Conservation (phyloP, 2,888 invertebrate species). For the Gastracanthus pulcherrimus region DNA sequence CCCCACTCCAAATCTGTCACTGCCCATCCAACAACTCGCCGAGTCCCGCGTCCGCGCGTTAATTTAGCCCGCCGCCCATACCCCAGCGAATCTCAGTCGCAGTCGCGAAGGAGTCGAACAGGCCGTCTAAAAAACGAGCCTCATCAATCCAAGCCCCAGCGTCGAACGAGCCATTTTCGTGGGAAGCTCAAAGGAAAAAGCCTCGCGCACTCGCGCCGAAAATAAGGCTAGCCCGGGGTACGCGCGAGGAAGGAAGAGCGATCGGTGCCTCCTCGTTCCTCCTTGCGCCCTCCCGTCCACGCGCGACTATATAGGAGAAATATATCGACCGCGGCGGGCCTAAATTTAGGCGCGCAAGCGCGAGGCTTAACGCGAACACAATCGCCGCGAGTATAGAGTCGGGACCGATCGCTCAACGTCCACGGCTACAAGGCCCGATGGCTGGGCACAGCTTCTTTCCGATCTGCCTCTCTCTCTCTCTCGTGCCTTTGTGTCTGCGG, state of each 20-base stretch:
- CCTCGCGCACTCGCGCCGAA: neutral
- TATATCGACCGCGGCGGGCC: conserved; percentile 35
- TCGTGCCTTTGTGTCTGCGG: neutral
- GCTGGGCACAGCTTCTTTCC: conserved; percentile 16
- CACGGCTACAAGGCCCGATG: conserved; percentile 71
- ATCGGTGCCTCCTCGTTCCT: conserved; percentile 65
- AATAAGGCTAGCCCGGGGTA: neutral
- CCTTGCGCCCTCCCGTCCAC: conserved; percentile 54
- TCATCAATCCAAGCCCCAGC: conserved; percentile 45
- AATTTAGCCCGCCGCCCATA: neutral
- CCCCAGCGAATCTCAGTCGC: conserved; percentile 28
- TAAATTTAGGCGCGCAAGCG: conserved; percentile 54
- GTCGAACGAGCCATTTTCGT: conserved; percentile 21
- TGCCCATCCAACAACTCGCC: too few species aligned
- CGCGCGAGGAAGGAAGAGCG: conserved; percentile 57
- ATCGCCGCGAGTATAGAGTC: conserved; percentile 72
- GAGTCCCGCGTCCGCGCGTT: neutral
- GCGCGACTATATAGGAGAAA: conserved; percentile 42
- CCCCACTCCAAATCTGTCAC: too few species aligned
- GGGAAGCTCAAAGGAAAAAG: neutral
- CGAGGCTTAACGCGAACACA: conserved; percentile 71
- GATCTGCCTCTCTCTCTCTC: too few species aligned
- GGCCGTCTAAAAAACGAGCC: conserved; percentile 61
- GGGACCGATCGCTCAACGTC: conserved; percentile 76
- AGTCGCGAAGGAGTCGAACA: neutral